Conservation (phyloP, 2,888 invertebrate species). For the Cryptocephalus moraei region DNA sequence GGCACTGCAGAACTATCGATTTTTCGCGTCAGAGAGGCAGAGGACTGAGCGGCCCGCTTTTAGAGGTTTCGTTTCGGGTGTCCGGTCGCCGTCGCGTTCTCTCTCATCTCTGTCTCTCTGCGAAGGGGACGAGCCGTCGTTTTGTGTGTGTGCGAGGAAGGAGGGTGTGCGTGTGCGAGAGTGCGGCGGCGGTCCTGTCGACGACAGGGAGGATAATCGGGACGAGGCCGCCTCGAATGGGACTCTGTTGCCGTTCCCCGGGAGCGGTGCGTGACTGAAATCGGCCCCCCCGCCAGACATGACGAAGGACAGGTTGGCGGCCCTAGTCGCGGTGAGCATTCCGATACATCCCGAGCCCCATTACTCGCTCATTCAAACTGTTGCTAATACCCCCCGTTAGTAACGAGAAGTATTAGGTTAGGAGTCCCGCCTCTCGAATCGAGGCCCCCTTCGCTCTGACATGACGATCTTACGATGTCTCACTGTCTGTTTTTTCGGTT, state of each 20-base stretch:
- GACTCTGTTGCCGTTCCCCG: constrained; percentile 36
- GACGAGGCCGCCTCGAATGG: constrained; percentile 50
- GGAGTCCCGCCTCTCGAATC: constrained; percentile 9
- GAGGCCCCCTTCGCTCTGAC: too few species aligned
- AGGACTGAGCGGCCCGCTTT: constrained; percentile 18
- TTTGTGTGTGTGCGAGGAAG: too few species aligned
- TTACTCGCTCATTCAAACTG: constrained; percentile 8
- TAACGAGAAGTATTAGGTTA: constrained; percentile 26
- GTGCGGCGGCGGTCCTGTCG: too few species aligned
- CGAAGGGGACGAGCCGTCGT: too few species aligned
- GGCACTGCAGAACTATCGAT: constrained; percentile 69
- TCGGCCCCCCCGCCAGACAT: constrained; percentile 43
- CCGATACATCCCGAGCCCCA: constrained; percentile 1
- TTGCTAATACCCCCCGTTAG: constrained; percentile 13
- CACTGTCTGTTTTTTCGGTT: constrained; percentile 5
- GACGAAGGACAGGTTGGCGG: constrained; percentile 97
- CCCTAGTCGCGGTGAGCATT: constrained; percentile 79
- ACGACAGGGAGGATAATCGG: too few species aligned
- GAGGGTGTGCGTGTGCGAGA: too few species aligned
- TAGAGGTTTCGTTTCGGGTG: constrained; percentile 35
- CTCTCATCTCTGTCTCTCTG: too few species aligned
- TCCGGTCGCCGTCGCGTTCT: constrained; percentile 39
- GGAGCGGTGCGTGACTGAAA: constrained; percentile 48
- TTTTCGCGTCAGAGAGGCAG: constrained; percentile 44
- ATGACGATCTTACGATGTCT: too few species aligned